Conservation (phyloP, 92 coral and sea anemone genomes). For the Umimayanthus kanabou region DNA sequence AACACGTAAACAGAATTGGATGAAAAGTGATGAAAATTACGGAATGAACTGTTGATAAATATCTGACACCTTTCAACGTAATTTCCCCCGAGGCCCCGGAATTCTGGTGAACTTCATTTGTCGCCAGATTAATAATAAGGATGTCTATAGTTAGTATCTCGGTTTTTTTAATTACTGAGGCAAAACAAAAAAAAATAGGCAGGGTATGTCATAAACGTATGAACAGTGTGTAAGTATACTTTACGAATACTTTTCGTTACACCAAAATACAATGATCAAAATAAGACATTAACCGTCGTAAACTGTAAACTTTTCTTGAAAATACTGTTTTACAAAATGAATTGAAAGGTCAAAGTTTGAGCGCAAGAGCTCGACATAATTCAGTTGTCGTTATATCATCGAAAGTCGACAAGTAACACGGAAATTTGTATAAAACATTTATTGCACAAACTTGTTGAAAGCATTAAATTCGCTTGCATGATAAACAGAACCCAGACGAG, state of each 20-base stretch:
- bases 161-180: not conserved
- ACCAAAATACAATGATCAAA: too few relatives aligned
- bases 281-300: not conserved
- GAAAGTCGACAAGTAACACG: constrained; percentile 1
- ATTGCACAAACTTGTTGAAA: constrained; percentile 39
- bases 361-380: not conserved
- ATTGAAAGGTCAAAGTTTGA: not conserved
- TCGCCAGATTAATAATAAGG: not conserved
- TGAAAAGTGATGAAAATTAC: constrained; percentile 22
- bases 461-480: not conserved
- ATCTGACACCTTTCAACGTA: constrained; percentile 7
- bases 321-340: not conserved
- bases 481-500: constrained; percentile 31
- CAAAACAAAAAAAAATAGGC: not conserved
- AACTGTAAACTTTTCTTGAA: not conserved
- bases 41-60: constrained; percentile 10
- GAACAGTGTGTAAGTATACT: not conserved
- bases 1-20: constrained; percentile 36
- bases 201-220: not conserved
- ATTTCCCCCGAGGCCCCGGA: constrained; percentile 13
- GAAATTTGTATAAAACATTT: constrained; percentile 24
- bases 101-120: not conserved
- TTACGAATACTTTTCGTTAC: not conserved
- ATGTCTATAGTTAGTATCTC: not conserved
- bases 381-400: not conserved